These are phyloP conservation scores for Narcine bancroftii DNA, from an alignment of 2,113 vertebrate species.

Conservation along the genomic window DNA sequence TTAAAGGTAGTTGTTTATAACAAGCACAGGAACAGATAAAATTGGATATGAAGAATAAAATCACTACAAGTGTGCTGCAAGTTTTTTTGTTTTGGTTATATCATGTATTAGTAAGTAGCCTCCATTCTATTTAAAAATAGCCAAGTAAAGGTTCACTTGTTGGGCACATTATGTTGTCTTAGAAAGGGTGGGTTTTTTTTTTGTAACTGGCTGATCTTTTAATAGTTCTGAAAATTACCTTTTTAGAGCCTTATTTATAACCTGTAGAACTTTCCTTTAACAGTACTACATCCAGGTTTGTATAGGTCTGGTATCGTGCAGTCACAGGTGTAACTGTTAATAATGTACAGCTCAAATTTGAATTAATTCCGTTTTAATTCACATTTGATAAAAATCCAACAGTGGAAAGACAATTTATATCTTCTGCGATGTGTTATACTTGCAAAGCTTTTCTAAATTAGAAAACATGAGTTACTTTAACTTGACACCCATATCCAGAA, in stretches of 20 bases:
- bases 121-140: slow-evolving; percentile 1
- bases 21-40: slow-evolving; percentile 9
- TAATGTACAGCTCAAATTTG: not conserved
- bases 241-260: not conserved
- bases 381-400: not conserved
- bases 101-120: not conserved
- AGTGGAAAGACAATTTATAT: slow-evolving; percentile 19
- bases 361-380: slow-evolving; percentile 14
- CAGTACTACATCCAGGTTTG: not conserved
- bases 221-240: not conserved
- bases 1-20: not conserved
- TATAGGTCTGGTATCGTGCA: slow-evolving; percentile 12
- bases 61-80: not conserved
- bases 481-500: not conserved
- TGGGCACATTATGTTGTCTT: not conserved
- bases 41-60: slow-evolving; percentile 19
- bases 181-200: not conserved
- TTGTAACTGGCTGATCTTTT: not conserved
- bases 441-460: not conserved
- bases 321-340: slow-evolving; percentile 2
- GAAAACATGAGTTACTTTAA: not conserved
- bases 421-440: not conserved
- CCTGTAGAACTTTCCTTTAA: not conserved
- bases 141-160: slow-evolving; percentile 21
- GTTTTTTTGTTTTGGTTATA: slow-evolving; percentile 20